These are phyloP conservation scores for Oscarella lobularis DNA, from an alignment of 37 sponge, comb jelly and placozoan genomes.

Conservation along the genomic window DNA sequence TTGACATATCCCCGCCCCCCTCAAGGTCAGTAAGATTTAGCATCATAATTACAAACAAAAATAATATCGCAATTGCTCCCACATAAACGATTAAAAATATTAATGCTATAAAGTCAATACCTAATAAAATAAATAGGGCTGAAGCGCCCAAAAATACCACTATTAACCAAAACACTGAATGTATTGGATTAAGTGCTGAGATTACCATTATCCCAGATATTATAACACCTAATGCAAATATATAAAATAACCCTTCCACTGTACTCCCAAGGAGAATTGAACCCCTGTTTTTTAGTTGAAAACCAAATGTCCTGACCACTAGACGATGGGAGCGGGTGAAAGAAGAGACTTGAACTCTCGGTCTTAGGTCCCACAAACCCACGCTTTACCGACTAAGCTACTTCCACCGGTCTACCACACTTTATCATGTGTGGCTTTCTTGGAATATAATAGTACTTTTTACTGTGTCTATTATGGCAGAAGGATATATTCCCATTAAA, in stretches of 20 bases:
- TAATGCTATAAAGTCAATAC: slow-evolving; percentile 51
- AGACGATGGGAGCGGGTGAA: slow-evolving; percentile 37
- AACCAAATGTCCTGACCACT: slow-evolving; percentile 62
- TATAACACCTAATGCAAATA: slow-evolving; percentile 33
- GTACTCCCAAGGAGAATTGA: too few relatives aligned
- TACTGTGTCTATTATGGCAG: slow-evolving; percentile 24
- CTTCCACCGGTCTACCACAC: slow-evolving; percentile 14
- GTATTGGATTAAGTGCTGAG: slow-evolving; percentile 58
- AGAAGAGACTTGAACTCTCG: slow-evolving; percentile 66
- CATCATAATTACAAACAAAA: slow-evolving; percentile 78
- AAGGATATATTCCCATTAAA: slow-evolving; percentile 49
- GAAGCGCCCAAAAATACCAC: slow-evolving; percentile 38
- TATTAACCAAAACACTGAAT: slow-evolving; percentile 60
- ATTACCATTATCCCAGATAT: slow-evolving; percentile 66
- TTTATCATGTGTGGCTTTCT: not conserved
- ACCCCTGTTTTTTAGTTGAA: slow-evolving; percentile 58
- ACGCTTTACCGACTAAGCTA: slow-evolving; percentile 38
- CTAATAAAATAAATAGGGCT: slow-evolving; percentile 55
- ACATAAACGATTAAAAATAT: slow-evolving; percentile 68
- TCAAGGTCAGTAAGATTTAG: slow-evolving; percentile 56
- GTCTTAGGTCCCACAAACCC: slow-evolving; percentile 47
- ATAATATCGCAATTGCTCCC: slow-evolving; percentile 65
- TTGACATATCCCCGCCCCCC: slow-evolving; percentile 31
- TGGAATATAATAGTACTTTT: slow-evolving; percentile 17
- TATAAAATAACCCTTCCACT: slow-evolving; percentile 46